Base-by-base conservation (phyloP, 2,113 vertebrate species). In the Dipodomys stephensi region DNA sequence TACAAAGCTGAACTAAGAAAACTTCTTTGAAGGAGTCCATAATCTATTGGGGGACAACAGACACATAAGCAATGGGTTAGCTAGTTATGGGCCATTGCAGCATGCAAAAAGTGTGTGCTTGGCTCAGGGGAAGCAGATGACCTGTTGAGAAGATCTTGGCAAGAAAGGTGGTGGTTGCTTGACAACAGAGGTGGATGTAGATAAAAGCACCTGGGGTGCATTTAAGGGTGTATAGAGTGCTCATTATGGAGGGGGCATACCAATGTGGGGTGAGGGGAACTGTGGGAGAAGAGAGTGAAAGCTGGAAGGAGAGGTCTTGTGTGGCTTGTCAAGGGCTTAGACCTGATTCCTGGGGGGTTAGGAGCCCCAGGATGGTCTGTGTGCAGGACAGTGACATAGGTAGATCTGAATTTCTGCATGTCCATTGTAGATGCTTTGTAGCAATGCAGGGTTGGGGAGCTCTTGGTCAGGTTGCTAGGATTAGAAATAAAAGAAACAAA, bases 401-500 rank as follows among this genome's bases (percentile, higher is more conserved):
- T 83, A 57, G 39, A 72, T 64, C 2, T 93, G 53, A 92, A 86
- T 72, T 88, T 89, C 81, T 78, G 3, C 30, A 73, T 90, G 44
- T 88, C 74, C 25, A 0, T 90, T 60, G 49, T n/a, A 28, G 49
- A 23, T 72, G 28, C 76, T 80, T 71, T 88, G n/a, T 20, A 76
- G 79, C 89, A 74, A 11, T 27, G 1, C 53, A 68, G 71, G 60
- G 19, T 4, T 67, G 15, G 18, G 18, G 46, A 90, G 19, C n/a
- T 87, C 84, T 90, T 22, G 53, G 74, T 44, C 67, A 44, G 27
- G 49, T 65, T 83, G 65, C 89, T 92, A 94, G 68, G 64, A 89
- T 83, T 18, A 78, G 57, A 94, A 96, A 88, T 53, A 93, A 96
- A 32, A 44, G 84, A 97, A 97, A 60, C 77, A 94, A 94, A 71